These are phyloP conservation scores for Psilopogon haemacephalus DNA, from an alignment of 2,113 vertebrate species.

Conservation along the genomic window DNA sequence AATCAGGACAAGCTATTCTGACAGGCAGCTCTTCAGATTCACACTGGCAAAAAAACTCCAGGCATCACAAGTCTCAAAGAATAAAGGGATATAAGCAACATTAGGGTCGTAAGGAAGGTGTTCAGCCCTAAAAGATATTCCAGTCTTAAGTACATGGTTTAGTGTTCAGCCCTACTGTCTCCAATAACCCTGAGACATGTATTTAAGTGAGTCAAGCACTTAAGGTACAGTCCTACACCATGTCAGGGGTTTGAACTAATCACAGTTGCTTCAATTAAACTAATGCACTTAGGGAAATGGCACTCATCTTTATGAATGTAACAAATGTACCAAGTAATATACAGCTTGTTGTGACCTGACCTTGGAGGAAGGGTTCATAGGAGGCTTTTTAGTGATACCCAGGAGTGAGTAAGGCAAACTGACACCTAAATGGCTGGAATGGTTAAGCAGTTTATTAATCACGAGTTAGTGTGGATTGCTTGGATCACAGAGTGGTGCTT, in stretches of 20 bases:
- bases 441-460: no score
- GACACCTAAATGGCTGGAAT: no score
- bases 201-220: neutral
- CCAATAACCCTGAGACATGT: neutral
- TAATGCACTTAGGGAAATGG: slow-evolving; percentile 1
- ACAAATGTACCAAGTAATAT: neutral
- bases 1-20: neutral
- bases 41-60: neutral
- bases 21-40: neutral
- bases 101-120: neutral
- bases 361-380: no score
- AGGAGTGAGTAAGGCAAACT: no score
- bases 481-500: no score
- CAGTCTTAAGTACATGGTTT: neutral
- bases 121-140: neutral
- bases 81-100: neutral
- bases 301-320: neutral
- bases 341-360: neutral
- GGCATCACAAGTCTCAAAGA: neutral
- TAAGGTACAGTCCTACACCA: neutral
- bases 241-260: neutral
- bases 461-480: no score
- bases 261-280: neutral
- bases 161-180: neutral
- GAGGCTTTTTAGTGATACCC: no score